phyloP scores from a whole-genome alignment of 2,797 vertebrate species.

The Sebastes cheni region DNA sequence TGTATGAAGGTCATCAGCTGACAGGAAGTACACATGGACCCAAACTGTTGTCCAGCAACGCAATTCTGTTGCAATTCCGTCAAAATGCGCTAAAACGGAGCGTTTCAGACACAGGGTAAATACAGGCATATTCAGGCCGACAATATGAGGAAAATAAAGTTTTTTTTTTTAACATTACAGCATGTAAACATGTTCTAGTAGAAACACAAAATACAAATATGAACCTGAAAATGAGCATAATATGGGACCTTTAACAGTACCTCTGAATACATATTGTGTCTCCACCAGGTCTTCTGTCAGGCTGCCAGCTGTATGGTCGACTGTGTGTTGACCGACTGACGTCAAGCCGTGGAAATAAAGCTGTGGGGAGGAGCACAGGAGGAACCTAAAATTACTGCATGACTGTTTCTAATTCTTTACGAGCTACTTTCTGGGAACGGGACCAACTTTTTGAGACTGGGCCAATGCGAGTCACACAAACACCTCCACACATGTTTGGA shows the following conservation, averaged over 20 bases:
- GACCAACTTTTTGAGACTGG: constrained; percentile 28
- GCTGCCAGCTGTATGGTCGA: constrained; percentile 31
- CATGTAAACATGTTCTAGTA: no score
- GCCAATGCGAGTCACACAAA: constrained; percentile 35
- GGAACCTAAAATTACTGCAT: constrained; percentile 62
- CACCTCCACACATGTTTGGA: constrained; percentile 24
- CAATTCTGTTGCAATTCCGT: no score
- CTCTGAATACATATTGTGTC: not conserved
- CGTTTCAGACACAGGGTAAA: no score
- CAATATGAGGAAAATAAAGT: no score
- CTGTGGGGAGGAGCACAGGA: constrained; percentile 42
- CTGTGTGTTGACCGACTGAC: constrained; percentile 45
- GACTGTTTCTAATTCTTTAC: constrained; percentile 54
- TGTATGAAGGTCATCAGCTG: no score
- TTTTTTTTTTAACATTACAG: no score
- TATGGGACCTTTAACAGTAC: not conserved
- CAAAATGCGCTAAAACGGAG: no score
- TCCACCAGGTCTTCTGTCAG: constrained; percentile 23
- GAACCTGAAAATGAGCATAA: no score
- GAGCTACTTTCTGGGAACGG: constrained; percentile 58
- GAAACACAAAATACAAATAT: no score
- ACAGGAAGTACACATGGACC: no score
- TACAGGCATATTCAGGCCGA: no score
- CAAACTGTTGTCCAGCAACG: no score
- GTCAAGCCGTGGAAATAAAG: constrained; percentile 69